Evolutionary conservation across 2,797 vertebrate species (phyloP).

Genomic region (Clarias fuscus): DNA sequence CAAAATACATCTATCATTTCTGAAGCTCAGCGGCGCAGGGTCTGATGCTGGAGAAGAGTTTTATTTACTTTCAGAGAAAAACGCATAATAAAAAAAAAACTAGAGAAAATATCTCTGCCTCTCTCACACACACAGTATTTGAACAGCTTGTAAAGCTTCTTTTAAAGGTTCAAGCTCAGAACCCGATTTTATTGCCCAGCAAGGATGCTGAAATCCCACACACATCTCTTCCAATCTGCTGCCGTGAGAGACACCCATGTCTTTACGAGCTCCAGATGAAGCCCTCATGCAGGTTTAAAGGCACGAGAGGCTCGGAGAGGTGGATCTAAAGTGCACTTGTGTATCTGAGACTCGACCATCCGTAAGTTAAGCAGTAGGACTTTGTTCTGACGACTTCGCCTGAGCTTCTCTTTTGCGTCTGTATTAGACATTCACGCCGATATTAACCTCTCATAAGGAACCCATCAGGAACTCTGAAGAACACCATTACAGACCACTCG

Average conservation of each 20-base stretch:
- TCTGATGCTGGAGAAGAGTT: not conserved
- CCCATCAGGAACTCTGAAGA: not conserved
- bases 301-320: not conserved
- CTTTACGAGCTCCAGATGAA: not conserved
- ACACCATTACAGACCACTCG: not conserved
- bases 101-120: not conserved
- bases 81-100: not conserved
- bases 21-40: not conserved
- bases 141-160: not conserved
- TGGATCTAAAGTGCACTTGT: slow-evolving; percentile 16
- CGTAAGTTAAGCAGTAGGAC: not conserved
- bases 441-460: not conserved
- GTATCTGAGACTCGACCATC: not conserved
- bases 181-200: not conserved
- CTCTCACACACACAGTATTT: not conserved
- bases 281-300: not conserved
- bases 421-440: not conserved
- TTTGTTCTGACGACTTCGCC: not conserved
- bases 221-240: not conserved
- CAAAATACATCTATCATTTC: not conserved
- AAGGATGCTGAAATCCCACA: not conserved
- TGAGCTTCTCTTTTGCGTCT: not conserved
- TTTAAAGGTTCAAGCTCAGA: not conserved
- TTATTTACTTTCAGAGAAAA: not conserved
- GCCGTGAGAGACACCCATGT: not conserved